Base-by-base conservation (phyloP, 2,113 vertebrate species). In the Aphelocoma coerulescens region DNA sequence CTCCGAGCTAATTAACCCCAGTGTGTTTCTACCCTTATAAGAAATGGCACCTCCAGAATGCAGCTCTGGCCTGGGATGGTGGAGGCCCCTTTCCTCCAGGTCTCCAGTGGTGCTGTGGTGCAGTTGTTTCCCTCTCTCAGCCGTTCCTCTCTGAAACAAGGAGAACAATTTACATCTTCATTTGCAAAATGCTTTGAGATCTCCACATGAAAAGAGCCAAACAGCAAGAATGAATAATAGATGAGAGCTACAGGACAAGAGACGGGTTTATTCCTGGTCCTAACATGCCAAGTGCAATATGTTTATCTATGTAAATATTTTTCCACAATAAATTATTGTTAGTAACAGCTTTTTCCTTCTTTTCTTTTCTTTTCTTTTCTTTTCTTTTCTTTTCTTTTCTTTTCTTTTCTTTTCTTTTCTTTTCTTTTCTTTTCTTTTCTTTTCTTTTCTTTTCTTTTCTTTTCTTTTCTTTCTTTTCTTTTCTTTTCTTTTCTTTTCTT, bases 241-340 rank as follows among this genome's bases (percentile, higher is more conserved):
- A 92, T 63, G 66, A 95, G 61, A 76, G 61, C 77, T 93, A 77
- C 65, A 89, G 78, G 87, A 96, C 66, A 82, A 61, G 78, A 59
- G 52, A 59, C 0, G 11, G 16, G 22, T 71, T 93, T 87, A 68
- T 75, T 85, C 74, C 62, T 88, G 81, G 41, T 55, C 95, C 57
- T 75, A 33, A 78, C 30, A 13, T 12, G 51, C 68, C 3, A 7
- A 89, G 21, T 89, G 78, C 61, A 63, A 63, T 63, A 41, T 68
- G 89, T 88, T 59, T 76, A 61, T 52, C 84, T 86, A 5, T 69
- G 90, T 87, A 89, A 91, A 94, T 94, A 89, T 93, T 94, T 94
- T 94, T 59, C 81, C 77, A 59, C 77, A 59, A 75, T 48, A 89
- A 75, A 77, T 91, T 71, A 67, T 67, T 85, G 84, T 85, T 63